These are phyloP conservation scores for Caenorhabditis sp. DNA, from an alignment of 2,888 invertebrate species.

Conservation along the genomic window DNA sequence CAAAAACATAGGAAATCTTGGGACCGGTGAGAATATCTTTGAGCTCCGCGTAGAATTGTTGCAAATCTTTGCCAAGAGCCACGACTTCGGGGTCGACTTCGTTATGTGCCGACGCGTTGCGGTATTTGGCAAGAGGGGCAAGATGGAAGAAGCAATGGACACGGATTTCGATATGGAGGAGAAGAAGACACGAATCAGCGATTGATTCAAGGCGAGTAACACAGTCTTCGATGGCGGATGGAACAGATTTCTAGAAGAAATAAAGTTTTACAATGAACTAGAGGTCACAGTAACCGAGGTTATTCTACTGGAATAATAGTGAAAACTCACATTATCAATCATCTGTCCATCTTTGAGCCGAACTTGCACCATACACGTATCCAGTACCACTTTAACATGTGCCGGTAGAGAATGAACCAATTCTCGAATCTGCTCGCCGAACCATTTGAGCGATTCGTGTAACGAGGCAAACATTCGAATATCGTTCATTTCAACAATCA, in stretches of 20 bases:
- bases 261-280: not conserved
- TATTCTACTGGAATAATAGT: constrained; percentile 2
- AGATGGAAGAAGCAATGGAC: constrained; percentile 95
- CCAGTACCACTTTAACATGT: constrained; percentile 33
- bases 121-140: constrained; percentile 76
- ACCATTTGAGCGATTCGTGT: constrained; percentile 84
- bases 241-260: constrained; percentile 49
- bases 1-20: constrained; percentile 78
- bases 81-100: constrained; percentile 75
- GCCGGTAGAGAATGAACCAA: constrained; percentile 45
- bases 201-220: constrained; percentile 77
- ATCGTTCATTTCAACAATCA: constrained; percentile 84
- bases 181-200: constrained; percentile 87
- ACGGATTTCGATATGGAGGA: constrained; percentile 87
- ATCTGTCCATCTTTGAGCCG: constrained; percentile 52
- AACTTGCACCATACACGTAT: constrained; percentile 52
- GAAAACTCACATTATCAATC: constrained; percentile 46
- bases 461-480: constrained; percentile 86
- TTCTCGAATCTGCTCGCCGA: constrained; percentile 54
- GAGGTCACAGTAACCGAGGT: no score
- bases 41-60: constrained; percentile 79
- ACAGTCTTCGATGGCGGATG: constrained; percentile 60
- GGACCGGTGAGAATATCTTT: constrained; percentile 81
- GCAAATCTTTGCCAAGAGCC: constrained; percentile 82
- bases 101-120: constrained; percentile 54